Evolutionary conservation across 2,797 vertebrate species (phyloP).

Genomic region (Aphelocoma californica): DNA sequence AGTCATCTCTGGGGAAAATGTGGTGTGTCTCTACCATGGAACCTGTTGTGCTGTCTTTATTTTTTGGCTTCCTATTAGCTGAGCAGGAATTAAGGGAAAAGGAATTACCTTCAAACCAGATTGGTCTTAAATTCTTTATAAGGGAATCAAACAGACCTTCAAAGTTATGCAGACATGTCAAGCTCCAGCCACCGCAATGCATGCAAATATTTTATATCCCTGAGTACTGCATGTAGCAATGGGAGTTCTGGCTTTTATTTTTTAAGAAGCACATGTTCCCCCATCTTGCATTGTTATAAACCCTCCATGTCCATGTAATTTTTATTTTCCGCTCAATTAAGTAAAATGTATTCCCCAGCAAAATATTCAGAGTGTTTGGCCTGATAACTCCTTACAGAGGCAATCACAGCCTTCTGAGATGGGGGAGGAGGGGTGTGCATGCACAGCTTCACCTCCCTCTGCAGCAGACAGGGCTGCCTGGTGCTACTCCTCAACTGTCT

Average conservation of each 20-base stretch:
- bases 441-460: background rate
- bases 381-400: slow-evolving; percentile 5
- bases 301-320: background rate
- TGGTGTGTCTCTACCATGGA: background rate
- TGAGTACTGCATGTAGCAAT: background rate
- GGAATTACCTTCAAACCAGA: slow-evolving; percentile 36
- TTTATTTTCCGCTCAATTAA: slow-evolving; percentile 27
- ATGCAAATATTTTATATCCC: background rate
- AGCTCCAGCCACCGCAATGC: background rate
- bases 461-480: background rate
- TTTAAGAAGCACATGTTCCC: background rate
- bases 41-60: background rate
- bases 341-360: background rate
- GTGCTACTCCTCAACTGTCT: background rate
- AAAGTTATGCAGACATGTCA: background rate
- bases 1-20: background rate
- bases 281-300: background rate
- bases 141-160: slow-evolving; percentile 28
- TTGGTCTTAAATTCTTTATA: slow-evolving; percentile 33
- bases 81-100: slow-evolving; percentile 22
- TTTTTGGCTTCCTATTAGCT: background rate
- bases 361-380: slow-evolving; percentile 14
- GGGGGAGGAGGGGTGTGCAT: background rate
- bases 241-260: background rate
- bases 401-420: background rate